Evolutionary conservation across 2,888 invertebrate genomes (phyloP).

Genomic region (Drosophila longiperda): DNA sequence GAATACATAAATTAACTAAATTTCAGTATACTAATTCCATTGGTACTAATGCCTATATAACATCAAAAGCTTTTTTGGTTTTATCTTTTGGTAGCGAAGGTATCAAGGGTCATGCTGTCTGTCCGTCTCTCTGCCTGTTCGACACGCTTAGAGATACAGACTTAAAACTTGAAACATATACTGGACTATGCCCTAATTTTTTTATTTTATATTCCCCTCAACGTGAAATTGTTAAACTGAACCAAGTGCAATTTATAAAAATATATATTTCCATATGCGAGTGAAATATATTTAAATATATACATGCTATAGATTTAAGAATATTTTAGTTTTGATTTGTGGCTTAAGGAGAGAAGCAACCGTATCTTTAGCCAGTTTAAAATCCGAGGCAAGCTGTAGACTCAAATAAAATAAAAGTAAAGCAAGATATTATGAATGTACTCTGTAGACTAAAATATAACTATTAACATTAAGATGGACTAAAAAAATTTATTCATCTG

Average conservation of each 20-base stretch:
- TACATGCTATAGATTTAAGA: conserved; percentile 23
- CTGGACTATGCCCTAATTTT: not conserved
- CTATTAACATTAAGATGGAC: conserved; percentile 29
- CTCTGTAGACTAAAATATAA: conserved; percentile 53
- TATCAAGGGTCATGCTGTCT: too few species aligned
- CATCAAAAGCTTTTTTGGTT: not conserved
- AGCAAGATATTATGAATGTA: conserved; percentile 43
- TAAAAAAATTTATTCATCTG: not conserved
- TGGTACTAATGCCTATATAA: not conserved
- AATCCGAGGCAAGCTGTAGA: conserved; percentile 42
- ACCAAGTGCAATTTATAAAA: conserved; percentile 60
- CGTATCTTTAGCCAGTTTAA: conserved; percentile 18
- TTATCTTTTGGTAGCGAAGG: not conserved
- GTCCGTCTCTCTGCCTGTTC: too few species aligned
- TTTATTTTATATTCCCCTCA: not conserved
- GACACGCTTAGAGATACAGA: too few species aligned
- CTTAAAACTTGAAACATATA: too few species aligned
- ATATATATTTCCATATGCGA: conserved; percentile 25
- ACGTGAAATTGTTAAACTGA: conserved; percentile 15
- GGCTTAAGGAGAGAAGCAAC: conserved; percentile 2
- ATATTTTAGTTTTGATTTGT: conserved; percentile 21
- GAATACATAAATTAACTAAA: not conserved
- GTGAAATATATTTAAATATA: conserved; percentile 24
- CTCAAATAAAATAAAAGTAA: conserved; percentile 30
- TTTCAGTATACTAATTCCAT: not conserved